Percentiles rank a stretch among this genome's conserved stretches.
phyloP scores from a whole-genome alignment of 2,888 invertebrate species.

The Andrena flavipes region DNA sequence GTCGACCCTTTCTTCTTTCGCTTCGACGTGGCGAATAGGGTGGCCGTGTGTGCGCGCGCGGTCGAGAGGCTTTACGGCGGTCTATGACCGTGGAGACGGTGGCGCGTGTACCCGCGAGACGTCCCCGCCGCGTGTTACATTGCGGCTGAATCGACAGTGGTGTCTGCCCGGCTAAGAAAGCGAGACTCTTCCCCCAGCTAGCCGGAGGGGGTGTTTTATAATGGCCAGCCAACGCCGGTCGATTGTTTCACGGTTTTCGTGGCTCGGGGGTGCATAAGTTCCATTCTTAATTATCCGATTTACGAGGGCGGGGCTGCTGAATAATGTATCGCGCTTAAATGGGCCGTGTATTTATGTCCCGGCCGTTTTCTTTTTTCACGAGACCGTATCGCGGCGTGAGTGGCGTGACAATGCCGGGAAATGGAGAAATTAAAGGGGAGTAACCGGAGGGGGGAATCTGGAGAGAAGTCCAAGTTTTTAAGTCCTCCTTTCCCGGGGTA shows the following conservation, averaged over 20 bases:
- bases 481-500: too few species aligned
- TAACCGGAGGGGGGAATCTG: not conserved
- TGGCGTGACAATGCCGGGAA: slow-evolving; percentile 10
- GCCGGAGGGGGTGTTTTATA: slow-evolving; percentile 15
- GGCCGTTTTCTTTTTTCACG: not conserved
- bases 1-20: not conserved
- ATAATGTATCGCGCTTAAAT: slow-evolving; percentile 25
- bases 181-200: not conserved
- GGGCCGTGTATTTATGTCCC: slow-evolving; percentile 8
- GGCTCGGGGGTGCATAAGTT: slow-evolving; percentile 31
- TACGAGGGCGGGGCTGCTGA: slow-evolving; percentile 6
- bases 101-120: not conserved
- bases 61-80: too few species aligned
- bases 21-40: not conserved
- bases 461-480: too few species aligned
- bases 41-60: not conserved
- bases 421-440: not conserved
- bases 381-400: not conserved
- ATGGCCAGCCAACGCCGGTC: not conserved
- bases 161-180: not conserved
- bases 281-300: slow-evolving; percentile 39
- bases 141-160: not conserved
- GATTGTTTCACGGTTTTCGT: slow-evolving; percentile 31
- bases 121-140: not conserved
- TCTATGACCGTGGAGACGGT: not conserved